Evolutionary conservation across 2,797 vertebrate species (phyloP).

Genomic region (Pangasius sanitwongsei): DNA sequence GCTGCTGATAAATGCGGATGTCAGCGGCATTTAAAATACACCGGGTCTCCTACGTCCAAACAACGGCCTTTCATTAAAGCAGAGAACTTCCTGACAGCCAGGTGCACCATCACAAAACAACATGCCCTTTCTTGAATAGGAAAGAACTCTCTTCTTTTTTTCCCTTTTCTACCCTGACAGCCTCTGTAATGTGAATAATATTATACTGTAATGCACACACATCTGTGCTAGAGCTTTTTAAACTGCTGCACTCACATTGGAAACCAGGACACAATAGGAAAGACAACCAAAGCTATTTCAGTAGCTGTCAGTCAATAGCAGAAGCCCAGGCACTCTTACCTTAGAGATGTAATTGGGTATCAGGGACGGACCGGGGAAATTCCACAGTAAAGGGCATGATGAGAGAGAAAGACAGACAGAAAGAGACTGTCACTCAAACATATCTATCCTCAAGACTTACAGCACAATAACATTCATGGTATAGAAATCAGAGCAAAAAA

Average conservation of each 20-base stretch:
- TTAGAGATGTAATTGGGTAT: slow-evolving; percentile 46
- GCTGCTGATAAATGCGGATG: slow-evolving; percentile 30
- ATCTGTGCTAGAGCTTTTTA: neutral
- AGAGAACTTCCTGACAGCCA: slow-evolving; percentile 27
- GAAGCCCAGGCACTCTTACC: slow-evolving; percentile 43
- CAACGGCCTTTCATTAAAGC: slow-evolving; percentile 38
- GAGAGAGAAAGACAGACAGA: slow-evolving; percentile 3
- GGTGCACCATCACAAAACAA: slow-evolving; percentile 25
- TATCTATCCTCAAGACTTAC: neutral
- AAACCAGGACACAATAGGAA: slow-evolving; percentile 12
- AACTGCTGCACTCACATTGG: neutral
- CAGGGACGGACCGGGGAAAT: slow-evolving; percentile 34
- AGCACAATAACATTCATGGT: neutral
- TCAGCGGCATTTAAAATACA: slow-evolving; percentile 32
- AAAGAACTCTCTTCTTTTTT: neutral
- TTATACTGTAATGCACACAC: neutral
- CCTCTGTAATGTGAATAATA: neutral
- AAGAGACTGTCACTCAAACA: slow-evolving; percentile 31
- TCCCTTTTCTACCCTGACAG: neutral
- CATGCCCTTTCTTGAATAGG: slow-evolving; percentile 29
- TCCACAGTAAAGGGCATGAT: slow-evolving; percentile 33
- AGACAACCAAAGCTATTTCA: slow-evolving; percentile 15
- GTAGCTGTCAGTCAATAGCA: slow-evolving; percentile 1
- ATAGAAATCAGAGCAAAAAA: neutral
- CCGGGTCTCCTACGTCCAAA: slow-evolving; percentile 12